Base-by-base conservation (phyloP, 2,888 invertebrate genomes). In the Syritta pipiens region DNA sequence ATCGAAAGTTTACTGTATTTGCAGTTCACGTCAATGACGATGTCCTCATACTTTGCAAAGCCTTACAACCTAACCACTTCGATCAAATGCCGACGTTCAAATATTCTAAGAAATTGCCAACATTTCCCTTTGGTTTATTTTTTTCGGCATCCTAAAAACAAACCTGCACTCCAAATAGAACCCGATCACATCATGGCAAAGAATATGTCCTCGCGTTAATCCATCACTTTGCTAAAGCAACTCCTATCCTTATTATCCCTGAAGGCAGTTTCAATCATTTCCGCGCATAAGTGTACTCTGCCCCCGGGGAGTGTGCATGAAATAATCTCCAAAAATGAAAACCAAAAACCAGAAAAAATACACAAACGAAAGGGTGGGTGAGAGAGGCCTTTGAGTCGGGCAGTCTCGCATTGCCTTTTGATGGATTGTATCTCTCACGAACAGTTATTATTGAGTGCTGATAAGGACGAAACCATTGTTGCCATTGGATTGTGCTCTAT, bases 401-500 rank as follows among this genome's bases (percentile, higher is more conserved):
- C n/a, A n/a, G n/a, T n/a, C n/a, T n/a, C n/a, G n/a, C n/a, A n/a
- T 55, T 57, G 44, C 49, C 55, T 57, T 74, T 74, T 79, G 79
- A 79, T 77, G 72, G 77, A 77, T 72, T 72, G 55, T 77, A 67
- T 77, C 77, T 65, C 46, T 65, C 65, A 60, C 53, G 65, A 65
- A 30, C 71, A 65, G 71, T 72, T 71, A 65, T 71, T 77, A 77
- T 79, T 79, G 79, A 74, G 65, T 74, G 74, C 22, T 40, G 74
- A 79, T 79, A 79, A 79, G 67, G 57, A 79, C 57, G 67, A 42
- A 74, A 46, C 62, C 79, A 68, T 79, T 72, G 79, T 68, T 68
- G 74, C 48, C 60, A 67, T 63, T 65, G 77, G 53, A 72, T 67
- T 72, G 46, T 67, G 53, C 62, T 40, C 51, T 67, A 74, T 55